Evolutionary conservation across 2,797 vertebrate species (phyloP).

Genomic region (Bovichtus variegatus): DNA sequence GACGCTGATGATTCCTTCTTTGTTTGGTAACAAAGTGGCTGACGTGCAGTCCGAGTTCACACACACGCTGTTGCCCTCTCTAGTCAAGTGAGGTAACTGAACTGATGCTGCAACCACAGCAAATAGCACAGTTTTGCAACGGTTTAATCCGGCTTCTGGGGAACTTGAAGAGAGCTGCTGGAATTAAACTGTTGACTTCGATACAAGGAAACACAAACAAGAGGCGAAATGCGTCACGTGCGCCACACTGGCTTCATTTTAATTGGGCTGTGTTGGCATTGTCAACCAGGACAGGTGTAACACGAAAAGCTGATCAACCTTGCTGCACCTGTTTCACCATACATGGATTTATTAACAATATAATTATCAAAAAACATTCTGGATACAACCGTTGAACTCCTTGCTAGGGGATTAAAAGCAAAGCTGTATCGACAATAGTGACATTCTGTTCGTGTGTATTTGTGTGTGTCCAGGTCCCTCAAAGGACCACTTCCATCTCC

Average conservation of each 20-base stretch:
- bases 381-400: background rate
- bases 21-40: background rate
- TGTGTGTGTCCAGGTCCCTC: constrained; percentile 88
- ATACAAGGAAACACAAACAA: background rate
- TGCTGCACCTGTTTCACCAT: background rate
- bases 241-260: background rate
- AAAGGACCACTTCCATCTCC: constrained; percentile 96
- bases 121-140: background rate
- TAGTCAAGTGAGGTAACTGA: background rate
- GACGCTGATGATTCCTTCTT: background rate
- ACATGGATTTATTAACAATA: background rate
- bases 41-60: background rate
- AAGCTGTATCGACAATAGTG: background rate
- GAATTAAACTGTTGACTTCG: background rate
- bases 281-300: background rate
- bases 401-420: background rate
- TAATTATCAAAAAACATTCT: background rate
- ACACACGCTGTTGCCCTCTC: background rate
- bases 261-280: background rate
- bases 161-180: background rate
- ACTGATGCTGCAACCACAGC: background rate
- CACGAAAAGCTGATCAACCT: background rate
- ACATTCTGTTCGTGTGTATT: constrained; percentile 19
- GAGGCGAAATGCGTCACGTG: background rate
- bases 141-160: background rate